Evolutionary conservation across 2,797 vertebrate species (phyloP), one percentile per base, ranked within the genome.

Genomic region (Lutjanus campechanus): DNA sequence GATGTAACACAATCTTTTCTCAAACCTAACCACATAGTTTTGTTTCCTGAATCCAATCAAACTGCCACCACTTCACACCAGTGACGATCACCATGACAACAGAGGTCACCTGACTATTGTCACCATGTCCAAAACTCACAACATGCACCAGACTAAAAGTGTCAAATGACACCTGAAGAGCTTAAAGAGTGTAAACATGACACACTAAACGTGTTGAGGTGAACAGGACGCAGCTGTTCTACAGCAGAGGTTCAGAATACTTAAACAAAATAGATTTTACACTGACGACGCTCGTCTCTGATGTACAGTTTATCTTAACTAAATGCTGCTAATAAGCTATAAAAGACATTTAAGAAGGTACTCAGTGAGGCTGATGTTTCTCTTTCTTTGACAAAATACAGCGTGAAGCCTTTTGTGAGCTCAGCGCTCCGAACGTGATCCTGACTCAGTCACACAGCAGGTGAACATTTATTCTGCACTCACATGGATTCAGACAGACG

Each of bases 281-380:
- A 19, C 11, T 5, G 7, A 8, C 17, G 3, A 4, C 17, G 55
- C 50, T 80, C 16, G 19, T 19, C 5, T 7, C 22, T 41, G 47
- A 77, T 67, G 74, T 58, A 53, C 59, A 82, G 41, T 51, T 4
- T 29, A 63, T 58, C 7, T 77, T 17, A 16, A 46, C 9, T 51
- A 56, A 19, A 63, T 17, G 41, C 77, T 76, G 70, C 82, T 69
- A 66, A 87, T 82, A 84, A 76, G 78, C 73, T 81, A 60, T 46
- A 36, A 71, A 47, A 70, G 12, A 65, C 64, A 7, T 66, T 56
- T 22, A 69, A 53, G n/a, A 82, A 68, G 84, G 88, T 86, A 15
- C 46, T 47, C 15, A 47, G 16, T 1, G 46, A 15, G 46, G 46
- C 36, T 55, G 53, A 61, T 7, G 25, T 53, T 76, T 59, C 51